Conservation (phyloP, 2,113 vertebrate genomes). For the Orycteropus afer region DNA sequence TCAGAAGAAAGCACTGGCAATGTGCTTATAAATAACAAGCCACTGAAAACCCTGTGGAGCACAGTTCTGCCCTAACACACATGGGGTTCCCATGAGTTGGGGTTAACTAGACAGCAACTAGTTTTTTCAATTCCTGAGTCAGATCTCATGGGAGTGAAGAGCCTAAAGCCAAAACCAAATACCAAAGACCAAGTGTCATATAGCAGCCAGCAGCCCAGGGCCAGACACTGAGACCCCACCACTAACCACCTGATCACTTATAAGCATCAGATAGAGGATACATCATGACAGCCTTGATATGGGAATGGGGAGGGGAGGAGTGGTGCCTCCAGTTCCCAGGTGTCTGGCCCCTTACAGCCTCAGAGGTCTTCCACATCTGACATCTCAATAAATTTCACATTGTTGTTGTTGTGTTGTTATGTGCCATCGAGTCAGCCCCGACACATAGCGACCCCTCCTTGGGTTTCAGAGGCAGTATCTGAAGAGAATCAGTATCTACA, state of each 20-base stretch:
- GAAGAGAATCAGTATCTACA: too few relatives aligned
- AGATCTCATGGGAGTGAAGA: background rate
- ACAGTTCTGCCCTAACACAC: background rate
- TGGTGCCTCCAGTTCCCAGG: background rate
- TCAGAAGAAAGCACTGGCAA: too few relatives aligned
- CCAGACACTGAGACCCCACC: background rate
- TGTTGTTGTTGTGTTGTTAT: too few relatives aligned
- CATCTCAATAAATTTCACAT: background rate
- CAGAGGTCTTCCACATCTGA: background rate
- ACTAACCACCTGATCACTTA: background rate
- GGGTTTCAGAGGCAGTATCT: too few relatives aligned
- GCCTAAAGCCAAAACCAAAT: background rate
- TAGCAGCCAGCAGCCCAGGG: background rate
- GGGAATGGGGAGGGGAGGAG: background rate
- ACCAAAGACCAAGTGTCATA: background rate
- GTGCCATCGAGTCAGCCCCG: too few relatives aligned
- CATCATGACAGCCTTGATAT: background rate
- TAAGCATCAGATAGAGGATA: background rate
- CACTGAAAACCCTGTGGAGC: background rate
- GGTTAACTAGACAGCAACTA: background rate
- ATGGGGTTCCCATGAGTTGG: background rate
- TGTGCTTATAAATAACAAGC: background rate
- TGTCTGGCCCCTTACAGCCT: background rate
- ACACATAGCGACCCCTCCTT: too few relatives aligned
- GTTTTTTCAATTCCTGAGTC: background rate